Evolutionary conservation across 1,140 invertebrate species (phyloP).

Genomic region (Drosophila ficusphila): DNA sequence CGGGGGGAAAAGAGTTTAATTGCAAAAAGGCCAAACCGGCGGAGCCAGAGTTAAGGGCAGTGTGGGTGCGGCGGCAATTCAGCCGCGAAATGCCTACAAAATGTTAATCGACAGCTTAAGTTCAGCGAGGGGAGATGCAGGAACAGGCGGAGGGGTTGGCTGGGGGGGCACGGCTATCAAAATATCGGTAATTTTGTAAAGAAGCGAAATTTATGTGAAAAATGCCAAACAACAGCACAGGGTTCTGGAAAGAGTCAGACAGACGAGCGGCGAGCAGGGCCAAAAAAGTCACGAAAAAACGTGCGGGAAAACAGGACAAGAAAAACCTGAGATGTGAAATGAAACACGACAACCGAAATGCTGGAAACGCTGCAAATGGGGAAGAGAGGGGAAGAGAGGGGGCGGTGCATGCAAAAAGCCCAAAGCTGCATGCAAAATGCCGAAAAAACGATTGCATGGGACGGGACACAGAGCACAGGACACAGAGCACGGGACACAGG

Average conservation of each 20-base stretch:
- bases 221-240: conserved; percentile 29
- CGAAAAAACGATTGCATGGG: conserved; percentile 47
- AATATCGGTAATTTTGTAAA: conserved; percentile 74
- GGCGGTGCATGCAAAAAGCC: conserved; percentile 3
- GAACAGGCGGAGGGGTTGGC: background rate
- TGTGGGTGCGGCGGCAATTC: conserved; percentile 2
- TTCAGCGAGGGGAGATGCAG: background rate
- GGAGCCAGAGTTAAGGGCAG: background rate
- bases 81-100: conserved; percentile 27
- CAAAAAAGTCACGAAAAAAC: conserved; percentile 23
- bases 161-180: conserved; percentile 13
- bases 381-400: background rate
- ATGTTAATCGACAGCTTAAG: conserved; percentile 62
- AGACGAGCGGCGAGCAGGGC: conserved; percentile 23
- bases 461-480: too few species aligned
- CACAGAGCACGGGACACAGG: background rate
- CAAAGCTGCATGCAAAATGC: conserved; percentile 45
- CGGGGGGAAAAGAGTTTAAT: conserved; percentile 10
- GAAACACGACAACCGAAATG: conserved; percentile 27
- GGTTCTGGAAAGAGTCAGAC: conserved; percentile 66
- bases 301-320: conserved; percentile 7
- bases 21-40: conserved; percentile 12
- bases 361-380: too few species aligned
- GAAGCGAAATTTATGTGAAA: conserved; percentile 72
- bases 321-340: conserved; percentile 16